phyloP scores from a whole-genome alignment of 2,113 vertebrate genomes.

The Melanotaenia duboulayi region DNA sequence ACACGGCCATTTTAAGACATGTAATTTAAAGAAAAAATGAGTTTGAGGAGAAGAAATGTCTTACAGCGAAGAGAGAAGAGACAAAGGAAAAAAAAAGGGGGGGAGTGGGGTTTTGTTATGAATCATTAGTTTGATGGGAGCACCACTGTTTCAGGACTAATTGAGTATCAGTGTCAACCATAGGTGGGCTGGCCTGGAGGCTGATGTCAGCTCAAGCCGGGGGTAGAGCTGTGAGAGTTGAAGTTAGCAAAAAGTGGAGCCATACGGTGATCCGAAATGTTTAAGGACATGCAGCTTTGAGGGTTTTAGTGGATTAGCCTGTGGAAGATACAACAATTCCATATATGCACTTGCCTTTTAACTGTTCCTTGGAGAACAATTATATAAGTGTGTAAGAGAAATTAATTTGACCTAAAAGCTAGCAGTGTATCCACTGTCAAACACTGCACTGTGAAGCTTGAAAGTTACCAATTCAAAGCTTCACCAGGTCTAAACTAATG shows the following conservation, averaged over 20 bases:
- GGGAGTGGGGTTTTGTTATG: constrained; percentile 35
- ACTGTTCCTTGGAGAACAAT: neutral
- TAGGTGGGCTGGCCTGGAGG: constrained; percentile 57
- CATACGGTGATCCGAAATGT: constrained; percentile 31
- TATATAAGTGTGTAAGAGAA: neutral
- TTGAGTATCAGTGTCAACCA: constrained; percentile 73
- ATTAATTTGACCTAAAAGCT: no score
- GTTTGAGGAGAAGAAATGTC: constrained; percentile 39
- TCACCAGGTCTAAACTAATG: neutral
- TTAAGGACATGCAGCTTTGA: constrained; percentile 48
- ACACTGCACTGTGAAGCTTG: no score
- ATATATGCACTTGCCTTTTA: constrained; percentile 2
- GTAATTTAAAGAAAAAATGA: constrained; percentile 72
- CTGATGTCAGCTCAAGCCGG: constrained; percentile 66
- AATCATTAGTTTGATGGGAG: constrained; percentile 71
- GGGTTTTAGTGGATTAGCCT: constrained; percentile 26
- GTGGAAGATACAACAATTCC: constrained; percentile 7
- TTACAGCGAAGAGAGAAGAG: constrained; percentile 27
- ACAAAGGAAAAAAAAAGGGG: neutral
- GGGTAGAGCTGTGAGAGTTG: constrained; percentile 49
- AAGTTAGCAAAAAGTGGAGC: constrained; percentile 52
- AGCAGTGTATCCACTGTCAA: no score
- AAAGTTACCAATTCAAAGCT: neutral
- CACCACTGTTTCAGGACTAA: constrained; percentile 77
- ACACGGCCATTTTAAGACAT: constrained; percentile 63